Conservation (phyloP, 1,140 invertebrate species). For the silkworm (Bombyx mori) region ASM3026992v2 NC_085112.1:1829501-1830000, state of each 20-base stretch:
- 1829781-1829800: constrained; percentile 53
- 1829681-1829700: constrained; percentile 66
- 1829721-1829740: constrained; percentile 51
- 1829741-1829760: constrained; percentile 54
- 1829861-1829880: no score
- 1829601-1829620: constrained; percentile 41
- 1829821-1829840: no score
- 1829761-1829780: constrained; percentile 71
- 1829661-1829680: constrained; percentile 55
- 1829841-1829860: no score
- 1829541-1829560: no score
- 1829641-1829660: constrained; percentile 14
- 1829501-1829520: constrained; percentile 1
- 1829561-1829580: background rate
- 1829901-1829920: no score
- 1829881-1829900: no score
- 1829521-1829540: background rate
- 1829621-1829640: constrained; percentile 46
- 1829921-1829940: no score
- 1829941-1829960: no score
- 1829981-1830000: no score
- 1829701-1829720: constrained; percentile 39
- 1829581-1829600: constrained; percentile 34
- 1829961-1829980: no score
- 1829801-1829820: no score